Base-by-base conservation (phyloP, 2,888 invertebrate species). In the Cinara cedri region DNA sequence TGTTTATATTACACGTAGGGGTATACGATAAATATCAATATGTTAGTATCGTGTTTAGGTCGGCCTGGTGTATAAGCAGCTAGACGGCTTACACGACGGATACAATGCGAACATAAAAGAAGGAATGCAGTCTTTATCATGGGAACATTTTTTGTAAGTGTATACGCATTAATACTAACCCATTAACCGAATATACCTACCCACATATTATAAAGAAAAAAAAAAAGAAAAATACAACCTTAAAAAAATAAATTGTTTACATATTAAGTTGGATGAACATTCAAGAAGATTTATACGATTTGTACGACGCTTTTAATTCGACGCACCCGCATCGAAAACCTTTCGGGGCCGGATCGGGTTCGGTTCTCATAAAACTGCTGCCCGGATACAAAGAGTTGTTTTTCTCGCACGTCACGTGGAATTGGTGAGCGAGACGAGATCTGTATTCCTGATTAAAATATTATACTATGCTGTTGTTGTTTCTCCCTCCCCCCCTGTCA, bases 271-370 rank as follows among this genome's bases (percentile, higher is more conserved):
- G 93, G 88, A 87, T 95, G 84, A 94, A 94, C 84, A 88, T 92
- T 62, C 87, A 90, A 44, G 90, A 91, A 0, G 95, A 96, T 85
- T 87, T 93, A 3, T 89, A 90, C 74, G 93, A 94, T 85, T 86
- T 93, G 74, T 75, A 63, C n/a, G 74, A 75, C 81, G 90, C 90
- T 85, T 87, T 90, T 85, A 84, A 88, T 82, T 91, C 90, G 0
- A 91, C 92, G 83, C 84, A 91, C 81, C 90, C 90, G 83, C 91
- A 91, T 84, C 84, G 91, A 81, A 88, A 89, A 21, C 84, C 86
- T 75, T 85, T 87, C 1, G 88, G 88, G 72, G 86, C 86, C 0
- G 89, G 89, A 49, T 89, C 88, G 83, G 92, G 92, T 85, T 91
- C 91, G 1, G 91, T 90, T 0, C 87, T 92, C 0, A 88, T 92